A percentile compares a stretch with the other conserved stretches of the same genome.
Evolutionary conservation across 2,888 invertebrate species (phyloP).

Genomic region (Neelides folsomi): DNA sequence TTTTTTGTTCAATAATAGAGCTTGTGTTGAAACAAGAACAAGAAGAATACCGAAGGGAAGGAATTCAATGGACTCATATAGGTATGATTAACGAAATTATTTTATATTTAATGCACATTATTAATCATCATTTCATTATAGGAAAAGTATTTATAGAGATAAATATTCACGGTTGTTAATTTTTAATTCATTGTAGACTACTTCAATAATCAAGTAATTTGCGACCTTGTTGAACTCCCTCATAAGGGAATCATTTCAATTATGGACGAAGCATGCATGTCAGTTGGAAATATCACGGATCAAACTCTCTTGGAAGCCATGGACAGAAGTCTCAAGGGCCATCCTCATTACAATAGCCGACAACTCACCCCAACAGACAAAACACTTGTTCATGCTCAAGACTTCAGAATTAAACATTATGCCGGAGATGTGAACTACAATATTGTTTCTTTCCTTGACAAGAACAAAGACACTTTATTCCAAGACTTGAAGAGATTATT

Average conservation of each 20-base stretch:
- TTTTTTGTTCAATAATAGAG: conserved; percentile 47
- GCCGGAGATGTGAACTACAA: conserved; percentile 93
- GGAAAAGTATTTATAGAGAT: too few relatives aligned
- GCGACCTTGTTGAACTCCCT: conserved; percentile 85
- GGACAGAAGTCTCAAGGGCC: conserved; percentile 71
- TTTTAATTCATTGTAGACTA: conserved; percentile 46
- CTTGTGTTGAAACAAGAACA: conserved; percentile 95
- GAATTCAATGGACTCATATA: conserved; percentile 87
- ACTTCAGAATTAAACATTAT: conserved; percentile 84
- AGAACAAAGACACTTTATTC: conserved; percentile 91
- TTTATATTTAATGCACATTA: too few relatives aligned
- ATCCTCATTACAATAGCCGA: conserved; percentile 81
- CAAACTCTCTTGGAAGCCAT: conserved; percentile 78
- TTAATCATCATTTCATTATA: too few relatives aligned
- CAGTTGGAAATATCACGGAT: conserved; percentile 78
- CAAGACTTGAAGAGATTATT: conserved; percentile 91
- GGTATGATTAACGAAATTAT: too few relatives aligned
- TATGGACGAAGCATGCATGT: conserved; percentile 93
- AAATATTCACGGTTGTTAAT: too few relatives aligned
- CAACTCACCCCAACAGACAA: conserved; percentile 72
- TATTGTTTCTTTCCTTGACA: conserved; percentile 83
- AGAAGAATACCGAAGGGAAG: conserved; percentile 89
- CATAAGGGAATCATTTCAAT: conserved; percentile 83
- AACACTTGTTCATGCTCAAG: conserved; percentile 58
- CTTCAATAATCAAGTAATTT: conserved; percentile 93